Conservation (phyloP, 2,113 vertebrate species). For the Eulemur rufifrons region DNA sequence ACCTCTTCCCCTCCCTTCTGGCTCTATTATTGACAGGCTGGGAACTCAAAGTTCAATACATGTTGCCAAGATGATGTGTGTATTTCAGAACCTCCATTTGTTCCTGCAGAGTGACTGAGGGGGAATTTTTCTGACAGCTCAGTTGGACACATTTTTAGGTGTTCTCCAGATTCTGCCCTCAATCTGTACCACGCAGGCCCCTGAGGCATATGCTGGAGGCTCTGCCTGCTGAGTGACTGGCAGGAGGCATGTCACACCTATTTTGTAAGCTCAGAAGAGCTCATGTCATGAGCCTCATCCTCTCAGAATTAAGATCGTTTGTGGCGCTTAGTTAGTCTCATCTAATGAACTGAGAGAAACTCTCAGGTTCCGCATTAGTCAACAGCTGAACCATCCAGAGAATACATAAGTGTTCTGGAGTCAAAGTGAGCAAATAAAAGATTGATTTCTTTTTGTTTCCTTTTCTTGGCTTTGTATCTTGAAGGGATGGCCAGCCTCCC, state of each 20-base stretch:
- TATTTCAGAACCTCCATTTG: constrained; percentile 43
- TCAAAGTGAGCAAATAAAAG: constrained; percentile 51
- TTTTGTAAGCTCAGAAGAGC: constrained; percentile 50
- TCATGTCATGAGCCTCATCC: neutral
- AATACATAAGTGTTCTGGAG: constrained; percentile 34
- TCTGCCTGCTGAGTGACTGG: constrained; percentile 34
- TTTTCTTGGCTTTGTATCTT: constrained; percentile 54
- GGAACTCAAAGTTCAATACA: neutral
- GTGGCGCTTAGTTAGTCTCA: neutral
- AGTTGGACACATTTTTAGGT: constrained; percentile 60
- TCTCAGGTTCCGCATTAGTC: neutral
- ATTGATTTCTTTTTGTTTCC: constrained; percentile 55
- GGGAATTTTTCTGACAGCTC: constrained; percentile 51
- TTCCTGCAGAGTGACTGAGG: constrained; percentile 38
- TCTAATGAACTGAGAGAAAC: constrained; percentile 29
- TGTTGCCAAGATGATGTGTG: neutral
- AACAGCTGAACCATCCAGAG: constrained; percentile 42
- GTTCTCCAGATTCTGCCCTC: constrained; percentile 33
- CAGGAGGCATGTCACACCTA: constrained; percentile 24
- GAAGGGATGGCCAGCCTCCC: constrained; percentile 15
- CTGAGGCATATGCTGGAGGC: constrained; percentile 34
- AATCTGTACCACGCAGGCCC: neutral
- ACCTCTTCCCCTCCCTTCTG: neutral
- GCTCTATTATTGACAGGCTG: neutral
- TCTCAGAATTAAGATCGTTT: constrained; percentile 26